Base-by-base conservation (phyloP, 1,140 invertebrate genomes). In the Bombus vancouverensis region DNA sequence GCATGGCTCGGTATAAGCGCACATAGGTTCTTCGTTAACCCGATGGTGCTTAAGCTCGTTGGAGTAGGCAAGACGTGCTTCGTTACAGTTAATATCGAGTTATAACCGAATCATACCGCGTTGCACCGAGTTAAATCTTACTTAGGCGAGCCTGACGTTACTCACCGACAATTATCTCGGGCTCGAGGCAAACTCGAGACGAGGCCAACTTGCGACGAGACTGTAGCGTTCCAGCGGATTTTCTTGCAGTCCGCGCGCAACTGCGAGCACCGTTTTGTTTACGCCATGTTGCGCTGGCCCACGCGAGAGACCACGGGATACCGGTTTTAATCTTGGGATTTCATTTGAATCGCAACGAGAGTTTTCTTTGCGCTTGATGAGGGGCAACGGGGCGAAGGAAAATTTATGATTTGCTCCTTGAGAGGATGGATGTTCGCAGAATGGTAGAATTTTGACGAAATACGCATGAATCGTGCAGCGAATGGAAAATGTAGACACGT, bases 51-150 rank as follows among this genome's bases (percentile, higher is more conserved):
- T 47, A 57, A 73, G 65, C 77, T n/a, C 70, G 74, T 42, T 62
- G 78, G 72, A 86, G 73, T 83, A 81, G 73, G 83, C 85, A 85
- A 89, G 88, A 89, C 78, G 83, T 79, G 81, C 83, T 90, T 88
- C 92, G 87, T 86, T 90, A 87, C 81, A 81, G 82, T 85, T 87
- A 92, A 91, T 87, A 89, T 92, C 85, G 82, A 86, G 88, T 92
- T 91, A 91, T 89, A 91, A 87, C 82, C 85, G 75, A 90, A 92
- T 92, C 79, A 86, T 77, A 83, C 81, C 73, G 77, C 83, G 76
- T 85, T 84, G 85, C 59, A 83, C 72, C 65, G 59, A 87, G 86
- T 90, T 91, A 88, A 90, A 89, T 86, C 74, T 88, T 87, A 87
- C 86, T 87, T 87, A 87, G 86, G 75, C 82, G 75, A 73, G 66